Percentiles rank a stretch among this genome's conserved stretches.
Evolutionary conservation across 2,888 invertebrate species (phyloP).

Genomic region (Torymus tubicola): DNA sequence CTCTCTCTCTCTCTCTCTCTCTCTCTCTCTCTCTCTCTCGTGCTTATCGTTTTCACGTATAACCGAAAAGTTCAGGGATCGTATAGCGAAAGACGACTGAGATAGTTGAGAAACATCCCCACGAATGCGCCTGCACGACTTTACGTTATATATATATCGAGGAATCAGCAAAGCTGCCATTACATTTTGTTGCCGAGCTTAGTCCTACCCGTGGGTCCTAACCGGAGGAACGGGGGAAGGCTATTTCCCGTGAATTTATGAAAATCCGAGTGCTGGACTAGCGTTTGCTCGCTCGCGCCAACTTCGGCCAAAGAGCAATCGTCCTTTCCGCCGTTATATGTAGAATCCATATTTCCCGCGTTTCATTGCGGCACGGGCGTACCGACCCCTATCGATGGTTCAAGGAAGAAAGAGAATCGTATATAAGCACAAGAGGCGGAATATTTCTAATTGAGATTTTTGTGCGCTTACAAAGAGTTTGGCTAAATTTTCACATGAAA

Average conservation of each 20-base stretch:
- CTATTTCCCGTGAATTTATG: conserved; percentile 63
- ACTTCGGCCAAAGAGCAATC: conserved; percentile 54
- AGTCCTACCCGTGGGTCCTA: conserved; percentile 4
- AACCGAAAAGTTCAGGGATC: conserved; percentile 15
- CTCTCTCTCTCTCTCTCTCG: no score
- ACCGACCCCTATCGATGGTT: conserved; percentile 18
- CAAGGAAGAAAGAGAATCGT: not conserved
- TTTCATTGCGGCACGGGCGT: conserved; percentile 44
- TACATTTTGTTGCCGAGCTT: conserved; percentile 59
- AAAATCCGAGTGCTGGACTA: conserved; percentile 58
- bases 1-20: no score
- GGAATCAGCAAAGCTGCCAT: conserved; percentile 51
- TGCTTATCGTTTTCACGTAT: conserved; percentile 10
- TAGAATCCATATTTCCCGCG: conserved; percentile 39
- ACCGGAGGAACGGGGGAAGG: not conserved
- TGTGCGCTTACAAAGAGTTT: not conserved
- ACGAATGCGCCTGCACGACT: not conserved
- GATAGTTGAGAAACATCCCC: conserved; percentile 12
- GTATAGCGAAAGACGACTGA: not conserved
- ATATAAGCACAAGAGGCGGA: not conserved
- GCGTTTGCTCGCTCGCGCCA: conserved; percentile 47
- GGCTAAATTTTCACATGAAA: no score
- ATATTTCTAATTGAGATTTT: conserved; percentile 43
- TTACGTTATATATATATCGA: conserved; percentile 36
- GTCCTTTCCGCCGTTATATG: conserved; percentile 44